Conservation (phyloP, 1,140 invertebrate species). For the Diorhabda sublineata region DNA sequence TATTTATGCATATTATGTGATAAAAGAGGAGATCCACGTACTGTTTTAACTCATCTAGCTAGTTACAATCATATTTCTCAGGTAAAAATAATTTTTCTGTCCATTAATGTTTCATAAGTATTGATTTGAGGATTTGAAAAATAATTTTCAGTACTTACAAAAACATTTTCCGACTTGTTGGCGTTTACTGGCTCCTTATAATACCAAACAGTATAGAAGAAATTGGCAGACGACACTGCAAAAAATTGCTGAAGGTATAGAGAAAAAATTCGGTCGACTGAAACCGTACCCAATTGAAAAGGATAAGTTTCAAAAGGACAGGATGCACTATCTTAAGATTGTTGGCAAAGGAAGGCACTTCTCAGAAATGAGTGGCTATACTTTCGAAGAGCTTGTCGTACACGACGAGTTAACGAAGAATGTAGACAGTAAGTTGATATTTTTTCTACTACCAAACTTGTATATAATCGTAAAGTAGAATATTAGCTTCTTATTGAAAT, state of each 20-base stretch:
- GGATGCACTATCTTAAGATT: conserved; percentile 53
- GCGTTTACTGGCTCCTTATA: conserved; percentile 41
- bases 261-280: conserved; percentile 58
- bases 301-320: conserved; percentile 53
- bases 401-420: conserved; percentile 39
- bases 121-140: neutral
- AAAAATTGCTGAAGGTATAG: conserved; percentile 58
- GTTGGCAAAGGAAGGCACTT: conserved; percentile 55
- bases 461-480: no score
- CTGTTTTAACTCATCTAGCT: conserved; percentile 69
- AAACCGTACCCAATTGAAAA: conserved; percentile 55
- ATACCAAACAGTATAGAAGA: conserved; percentile 50
- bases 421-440: conserved; percentile 30
- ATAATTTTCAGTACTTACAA: conserved; percentile 49
- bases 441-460: neutral
- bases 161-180: conserved; percentile 53
- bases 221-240: conserved; percentile 52
- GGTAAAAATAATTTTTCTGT: conserved; percentile 21
- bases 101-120: neutral
- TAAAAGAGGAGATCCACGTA: conserved; percentile 69
- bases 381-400: conserved; percentile 42
- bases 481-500: no score
- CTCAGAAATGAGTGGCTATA: conserved; percentile 41
- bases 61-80: conserved; percentile 60
- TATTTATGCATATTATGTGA: conserved; percentile 73